Conservation (phyloP, 2,797 vertebrate species). For the Pteronotus mesoamericanus region DNA sequence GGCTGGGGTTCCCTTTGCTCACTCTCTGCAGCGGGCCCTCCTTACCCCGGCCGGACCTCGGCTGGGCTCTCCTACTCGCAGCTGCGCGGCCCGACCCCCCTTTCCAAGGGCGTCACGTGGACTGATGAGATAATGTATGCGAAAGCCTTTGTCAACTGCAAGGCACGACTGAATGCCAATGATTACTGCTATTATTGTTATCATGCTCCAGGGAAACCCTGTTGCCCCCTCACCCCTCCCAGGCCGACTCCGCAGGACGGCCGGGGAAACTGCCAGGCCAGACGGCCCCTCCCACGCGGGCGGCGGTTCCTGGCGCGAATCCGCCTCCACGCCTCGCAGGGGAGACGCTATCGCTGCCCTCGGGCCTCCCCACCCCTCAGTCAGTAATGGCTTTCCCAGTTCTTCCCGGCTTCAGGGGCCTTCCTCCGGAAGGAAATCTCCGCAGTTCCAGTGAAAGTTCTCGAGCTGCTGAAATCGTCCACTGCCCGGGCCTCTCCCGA, state of each 20-base stretch:
- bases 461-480: neutral
- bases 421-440: conserved; percentile 70
- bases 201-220: conserved; percentile 49
- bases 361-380: neutral
- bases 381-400: conserved; percentile 61
- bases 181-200: neutral
- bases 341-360: neutral
- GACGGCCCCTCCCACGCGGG: conserved; percentile 36
- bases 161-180: neutral
- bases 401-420: conserved; percentile 45
- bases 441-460: conserved; percentile 65
- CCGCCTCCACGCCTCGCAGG: neutral
- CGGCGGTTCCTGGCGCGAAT: neutral
- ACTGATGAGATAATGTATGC: conserved; percentile 28
- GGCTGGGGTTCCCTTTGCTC: neutral
- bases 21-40: neutral
- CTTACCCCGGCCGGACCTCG: neutral
- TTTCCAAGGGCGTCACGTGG: conserved; percentile 16
- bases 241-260: neutral
- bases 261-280: neutral
- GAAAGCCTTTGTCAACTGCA: conserved; percentile 12
- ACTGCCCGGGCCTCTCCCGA: neutral
- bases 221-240: neutral
- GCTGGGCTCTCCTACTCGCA: neutral
- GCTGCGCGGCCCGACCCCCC: neutral